Base-by-base conservation (phyloP, 64 coral and sea anemone species). In the Platygyra sinensis region DNA sequence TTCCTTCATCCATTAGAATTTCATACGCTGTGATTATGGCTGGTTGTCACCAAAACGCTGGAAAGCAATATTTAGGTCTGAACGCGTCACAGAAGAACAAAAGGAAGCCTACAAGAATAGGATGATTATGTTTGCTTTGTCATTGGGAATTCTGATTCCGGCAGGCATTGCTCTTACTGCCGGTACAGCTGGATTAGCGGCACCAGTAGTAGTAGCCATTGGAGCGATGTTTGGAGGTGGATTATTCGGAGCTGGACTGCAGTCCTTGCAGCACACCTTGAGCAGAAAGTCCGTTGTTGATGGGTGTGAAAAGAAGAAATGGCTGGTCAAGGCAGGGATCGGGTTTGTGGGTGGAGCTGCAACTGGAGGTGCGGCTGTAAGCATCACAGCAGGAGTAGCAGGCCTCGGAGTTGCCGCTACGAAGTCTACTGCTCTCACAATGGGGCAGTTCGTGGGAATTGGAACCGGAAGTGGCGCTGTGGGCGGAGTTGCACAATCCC, bases 11-110 rank as follows among this genome's bases (percentile, higher is more conserved):
- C 7, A n/a, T 52, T 31, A 96, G 32, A 19, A 79, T 25, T 1
- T 89, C 87, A 30, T 86, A 62, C 0, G 94, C 94, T 2, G 42
- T 17, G 36, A 93, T 85, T 3, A 96, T 73, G 90, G 90, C 5
- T 96, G 94, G 94, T 15, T 61, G 18, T 89, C 80, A 3, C 8
- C 2, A 19, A 60, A 25, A 57, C 79, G 72, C 6, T 96, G 6
- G 30, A 71, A 46, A 79, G 90, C 90, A 16, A 62, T 95, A 27
- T 92, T 95, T 46, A 30, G 20, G 36, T 71, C 94, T 29, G 94
- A 95, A 27, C 80, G 90, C 31, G 13, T 72, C 63, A 96, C 90
- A 30, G 27, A 89, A 27, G 87, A 92, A 10, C 90, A 96, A 39
- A 89, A 62, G 29, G 14, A 33, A 17, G 36, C 51, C 28, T 86